A percentile compares a stretch with the other conserved stretches of the same genome.
These are phyloP conservation scores for Spilosoma lubricipeda DNA, from an alignment of 2,888 invertebrate species.

Conservation along the genomic window DNA sequence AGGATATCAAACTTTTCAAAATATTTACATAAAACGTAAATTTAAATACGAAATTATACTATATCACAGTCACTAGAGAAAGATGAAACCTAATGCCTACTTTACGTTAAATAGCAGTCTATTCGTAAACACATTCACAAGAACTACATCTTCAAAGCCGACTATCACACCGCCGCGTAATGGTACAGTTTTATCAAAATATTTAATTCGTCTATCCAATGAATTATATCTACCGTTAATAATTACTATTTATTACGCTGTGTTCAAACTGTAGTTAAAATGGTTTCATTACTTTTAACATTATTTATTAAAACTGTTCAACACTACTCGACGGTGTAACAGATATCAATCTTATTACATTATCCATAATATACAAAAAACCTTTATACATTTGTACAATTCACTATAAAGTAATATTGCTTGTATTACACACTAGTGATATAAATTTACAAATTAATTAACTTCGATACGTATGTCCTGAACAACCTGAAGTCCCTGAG, in stretches of 20 bases:
- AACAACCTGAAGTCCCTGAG: conserved; percentile 82
- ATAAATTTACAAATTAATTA: conserved; percentile 71
- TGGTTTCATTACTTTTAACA: neutral
- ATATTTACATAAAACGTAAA: conserved; percentile 80
- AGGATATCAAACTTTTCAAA: conserved; percentile 82
- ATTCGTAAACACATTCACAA: conserved; percentile 76
- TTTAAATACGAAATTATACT: conserved; percentile 80
- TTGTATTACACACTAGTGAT: conserved; percentile 82
- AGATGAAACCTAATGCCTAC: conserved; percentile 75
- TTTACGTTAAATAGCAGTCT: conserved; percentile 77
- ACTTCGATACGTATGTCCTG: conserved; percentile 79
- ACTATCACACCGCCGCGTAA: conserved; percentile 58
- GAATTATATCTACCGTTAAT: neutral
- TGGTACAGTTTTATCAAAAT: neutral
- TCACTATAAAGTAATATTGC: conserved; percentile 75
- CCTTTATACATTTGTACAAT: conserved; percentile 79
- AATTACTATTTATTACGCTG: neutral
- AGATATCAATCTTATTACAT: conserved; percentile 52
- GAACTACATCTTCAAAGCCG: conserved; percentile 65
- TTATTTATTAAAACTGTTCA: neutral
- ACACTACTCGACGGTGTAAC: conserved; percentile 58
- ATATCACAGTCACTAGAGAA: conserved; percentile 86
- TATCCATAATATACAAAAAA: conserved; percentile 64
- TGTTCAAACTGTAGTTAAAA: neutral
- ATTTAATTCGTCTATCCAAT: neutral